These are phyloP conservation scores for Pegea sp. DNA, from an alignment of 23 tunicate genomes.

Conservation along the genomic window DNA sequence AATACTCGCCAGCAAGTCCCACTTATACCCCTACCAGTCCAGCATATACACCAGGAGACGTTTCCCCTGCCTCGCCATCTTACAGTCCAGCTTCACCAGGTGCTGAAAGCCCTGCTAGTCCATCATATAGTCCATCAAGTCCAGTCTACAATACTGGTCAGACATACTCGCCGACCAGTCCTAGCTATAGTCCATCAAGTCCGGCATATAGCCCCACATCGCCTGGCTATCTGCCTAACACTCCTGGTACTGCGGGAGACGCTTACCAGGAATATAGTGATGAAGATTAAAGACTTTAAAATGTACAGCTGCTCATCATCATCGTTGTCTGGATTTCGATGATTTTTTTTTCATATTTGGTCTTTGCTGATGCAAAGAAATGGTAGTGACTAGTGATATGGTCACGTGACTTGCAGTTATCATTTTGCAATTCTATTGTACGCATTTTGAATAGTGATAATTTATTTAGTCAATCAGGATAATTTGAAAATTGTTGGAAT, in stretches of 20 bases:
- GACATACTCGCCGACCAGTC: background rate
- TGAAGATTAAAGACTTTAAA: constrained; percentile 49
- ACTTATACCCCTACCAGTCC: constrained; percentile 87
- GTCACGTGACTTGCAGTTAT: too few relatives aligned
- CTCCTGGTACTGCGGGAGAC: constrained; percentile 44
- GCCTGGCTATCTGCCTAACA: constrained; percentile 77
- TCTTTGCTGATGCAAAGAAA: too few relatives aligned
- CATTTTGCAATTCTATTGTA: too few relatives aligned
- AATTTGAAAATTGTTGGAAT: too few relatives aligned
- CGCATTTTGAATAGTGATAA: too few relatives aligned
- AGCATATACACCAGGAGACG: constrained; percentile 53
- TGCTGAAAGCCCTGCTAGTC: constrained; percentile 38
- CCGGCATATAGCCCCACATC: constrained; percentile 77
- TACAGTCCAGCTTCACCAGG: constrained; percentile 62
- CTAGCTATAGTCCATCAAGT: constrained; percentile 64
- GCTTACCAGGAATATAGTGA: constrained; percentile 48
- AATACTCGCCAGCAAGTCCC: constrained; percentile 65
- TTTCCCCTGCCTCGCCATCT: constrained; percentile 56
- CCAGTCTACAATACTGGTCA: constrained; percentile 4
- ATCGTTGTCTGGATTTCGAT: too few relatives aligned
- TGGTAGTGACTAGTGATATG: too few relatives aligned
- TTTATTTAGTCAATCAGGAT: too few relatives aligned
- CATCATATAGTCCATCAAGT: constrained; percentile 41
- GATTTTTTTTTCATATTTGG: too few relatives aligned
- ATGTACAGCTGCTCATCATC: too few relatives aligned